A percentile compares a stretch with the other conserved stretches of the same genome.
Conservation (phyloP, 2,888 invertebrate genomes). For the Liodrosophila aerea region DNA sequence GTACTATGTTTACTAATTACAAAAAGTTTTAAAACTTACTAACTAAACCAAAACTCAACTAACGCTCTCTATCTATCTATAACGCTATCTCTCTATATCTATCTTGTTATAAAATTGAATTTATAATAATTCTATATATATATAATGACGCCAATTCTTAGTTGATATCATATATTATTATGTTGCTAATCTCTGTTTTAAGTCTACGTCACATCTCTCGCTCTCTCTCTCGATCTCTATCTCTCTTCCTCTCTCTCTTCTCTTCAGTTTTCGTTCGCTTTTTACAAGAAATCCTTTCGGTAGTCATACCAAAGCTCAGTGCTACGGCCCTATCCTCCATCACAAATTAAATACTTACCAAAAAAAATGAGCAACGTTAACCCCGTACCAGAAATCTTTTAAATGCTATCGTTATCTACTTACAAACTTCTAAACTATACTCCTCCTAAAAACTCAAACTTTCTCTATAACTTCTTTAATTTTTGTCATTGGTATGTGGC, state of each 20-base stretch:
- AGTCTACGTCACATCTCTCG: slow-evolving; percentile 28
- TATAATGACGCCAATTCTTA: slow-evolving; percentile 70
- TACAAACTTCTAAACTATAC: slow-evolving; percentile 53
- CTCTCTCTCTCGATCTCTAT: slow-evolving; percentile 31
- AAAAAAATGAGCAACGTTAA: slow-evolving; percentile 38
- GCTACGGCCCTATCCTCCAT: slow-evolving; percentile 25
- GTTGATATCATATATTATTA: slow-evolving; percentile 67
- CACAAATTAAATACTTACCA: slow-evolving; percentile 8
- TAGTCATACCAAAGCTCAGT: slow-evolving; percentile 35
- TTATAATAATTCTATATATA: slow-evolving; percentile 46
- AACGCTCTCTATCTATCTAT: slow-evolving; percentile 44
- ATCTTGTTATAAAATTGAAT: slow-evolving; percentile 63
- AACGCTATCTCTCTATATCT: slow-evolving; percentile 31
- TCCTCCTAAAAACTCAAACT: slow-evolving; percentile 40
- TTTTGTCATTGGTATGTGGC: slow-evolving; percentile 42
- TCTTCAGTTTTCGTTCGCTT: slow-evolving; percentile 61
- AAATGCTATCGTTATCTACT: slow-evolving; percentile 81
- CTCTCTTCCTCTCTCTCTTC: slow-evolving; percentile 46
- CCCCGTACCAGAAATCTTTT: slow-evolving; percentile 62
- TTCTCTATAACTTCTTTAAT: slow-evolving; percentile 53
- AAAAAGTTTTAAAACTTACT: slow-evolving; percentile 62
- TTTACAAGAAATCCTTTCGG: slow-evolving; percentile 24
- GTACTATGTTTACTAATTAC: slow-evolving; percentile 77
- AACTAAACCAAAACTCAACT: slow-evolving; percentile 67
- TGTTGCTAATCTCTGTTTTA: slow-evolving; percentile 61